phyloP scores from a whole-genome alignment of 2,113 vertebrate genomes.

The Amazona guildingii region DNA sequence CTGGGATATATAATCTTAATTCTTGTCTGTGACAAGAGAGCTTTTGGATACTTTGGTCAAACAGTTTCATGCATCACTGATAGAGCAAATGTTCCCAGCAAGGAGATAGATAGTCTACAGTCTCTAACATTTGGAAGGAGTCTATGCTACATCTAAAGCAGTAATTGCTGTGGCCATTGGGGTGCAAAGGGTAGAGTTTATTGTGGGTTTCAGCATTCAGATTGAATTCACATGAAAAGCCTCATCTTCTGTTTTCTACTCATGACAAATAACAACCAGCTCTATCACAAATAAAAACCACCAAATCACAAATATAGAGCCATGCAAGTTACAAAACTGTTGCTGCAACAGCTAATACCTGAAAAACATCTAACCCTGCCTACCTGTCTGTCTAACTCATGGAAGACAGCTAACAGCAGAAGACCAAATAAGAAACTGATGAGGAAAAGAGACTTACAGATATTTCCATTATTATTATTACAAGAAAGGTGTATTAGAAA shows the following conservation, averaged over 20 bases:
- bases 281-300: neutral
- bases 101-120: neutral
- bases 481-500: neutral
- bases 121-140: neutral
- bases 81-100: neutral
- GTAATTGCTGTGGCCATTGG: neutral
- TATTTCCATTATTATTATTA: neutral
- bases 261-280: neutral
- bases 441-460: neutral
- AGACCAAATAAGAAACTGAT: neutral
- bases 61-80: neutral
- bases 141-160: neutral
- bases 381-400: neutral
- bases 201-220: neutral
- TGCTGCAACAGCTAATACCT: neutral
- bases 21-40: neutral
- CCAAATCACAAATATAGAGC: neutral
- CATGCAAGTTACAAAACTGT: neutral
- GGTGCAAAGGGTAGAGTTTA: neutral
- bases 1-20: neutral
- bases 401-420: neutral
- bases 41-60: neutral
- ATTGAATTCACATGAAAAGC: neutral
- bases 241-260: neutral
- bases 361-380: accelerated